phyloP scores from a whole-genome alignment of 2,797 vertebrate genomes.

The Adelosebastes latens region DNA sequence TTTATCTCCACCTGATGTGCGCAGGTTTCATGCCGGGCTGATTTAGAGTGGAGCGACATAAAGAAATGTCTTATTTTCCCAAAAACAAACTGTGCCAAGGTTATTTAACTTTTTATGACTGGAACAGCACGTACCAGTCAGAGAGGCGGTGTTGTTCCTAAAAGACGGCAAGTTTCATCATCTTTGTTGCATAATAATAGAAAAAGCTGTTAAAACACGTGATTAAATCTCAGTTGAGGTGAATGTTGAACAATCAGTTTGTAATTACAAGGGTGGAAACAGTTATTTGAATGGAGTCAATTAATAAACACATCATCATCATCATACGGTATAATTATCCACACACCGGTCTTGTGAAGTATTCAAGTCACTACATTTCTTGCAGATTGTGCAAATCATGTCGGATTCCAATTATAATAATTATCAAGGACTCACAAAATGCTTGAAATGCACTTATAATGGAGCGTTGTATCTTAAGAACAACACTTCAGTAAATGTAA shows the following conservation, averaged over 20 bases:
- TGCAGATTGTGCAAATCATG: slow-evolving; percentile 2
- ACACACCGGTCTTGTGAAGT: not conserved
- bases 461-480: not conserved
- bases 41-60: slow-evolving; percentile 5
- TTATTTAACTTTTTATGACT: slow-evolving; percentile 26
- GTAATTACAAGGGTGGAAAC: not conserved
- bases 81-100: slow-evolving; percentile 26
- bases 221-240: not conserved
- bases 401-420: not conserved
- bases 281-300: not conserved
- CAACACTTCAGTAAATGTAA: not conserved
- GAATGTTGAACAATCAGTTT: not conserved
- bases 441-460: not conserved
- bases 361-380: not conserved
- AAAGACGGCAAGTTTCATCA: not conserved
- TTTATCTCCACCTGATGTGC: slow-evolving; percentile 33
- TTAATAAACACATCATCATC: not conserved
- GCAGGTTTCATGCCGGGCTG: slow-evolving; percentile 13
- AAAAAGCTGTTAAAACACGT: not conserved
- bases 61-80: slow-evolving; percentile 7
- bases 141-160: not conserved
- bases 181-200: not conserved
- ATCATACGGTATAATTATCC: not conserved
- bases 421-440: not conserved
- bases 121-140: slow-evolving; percentile 8